Evolutionary conservation across 2,113 vertebrate genomes (phyloP).

Genomic region (Athene cunicularia): DNA sequence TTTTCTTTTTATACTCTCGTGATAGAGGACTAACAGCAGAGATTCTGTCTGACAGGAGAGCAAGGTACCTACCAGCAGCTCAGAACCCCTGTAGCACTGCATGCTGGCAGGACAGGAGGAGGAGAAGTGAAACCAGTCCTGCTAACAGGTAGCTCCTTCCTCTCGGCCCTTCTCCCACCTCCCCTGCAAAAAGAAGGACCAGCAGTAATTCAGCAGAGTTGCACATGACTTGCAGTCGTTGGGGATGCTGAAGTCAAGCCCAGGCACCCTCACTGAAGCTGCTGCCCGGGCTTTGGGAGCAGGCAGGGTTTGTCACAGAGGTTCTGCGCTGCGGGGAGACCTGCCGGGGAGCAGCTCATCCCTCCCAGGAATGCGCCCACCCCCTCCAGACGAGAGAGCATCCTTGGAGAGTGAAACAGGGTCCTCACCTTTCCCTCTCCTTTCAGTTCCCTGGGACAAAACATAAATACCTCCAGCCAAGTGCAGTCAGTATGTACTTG

Average conservation of each 20-base stretch:
- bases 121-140: background rate
- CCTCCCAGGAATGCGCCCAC: background rate
- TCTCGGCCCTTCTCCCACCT: background rate
- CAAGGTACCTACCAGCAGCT: background rate
- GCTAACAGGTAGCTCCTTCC: background rate
- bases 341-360: fast-evolving
- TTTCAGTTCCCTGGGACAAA: background rate
- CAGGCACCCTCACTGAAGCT: fast-evolving
- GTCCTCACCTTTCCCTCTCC: background rate
- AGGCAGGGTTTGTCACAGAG: background rate
- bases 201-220: background rate
- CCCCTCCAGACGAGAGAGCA: background rate
- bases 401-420: fast-evolving
- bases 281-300: background rate
- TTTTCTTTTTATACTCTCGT: background rate
- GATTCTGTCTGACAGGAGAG: background rate
- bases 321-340: background rate
- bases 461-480: slow-evolving; percentile 3
- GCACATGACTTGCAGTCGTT: fast-evolving
- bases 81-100: fast-evolving
- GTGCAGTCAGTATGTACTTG: background rate
- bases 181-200: background rate
- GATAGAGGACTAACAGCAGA: background rate
- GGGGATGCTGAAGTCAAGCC: background rate
- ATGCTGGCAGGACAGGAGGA: background rate